Evolutionary conservation across 2,888 invertebrate genomes (phyloP), one percentile per base, ranked within the genome.

Genomic region (Sesia bembeciformis): DNA sequence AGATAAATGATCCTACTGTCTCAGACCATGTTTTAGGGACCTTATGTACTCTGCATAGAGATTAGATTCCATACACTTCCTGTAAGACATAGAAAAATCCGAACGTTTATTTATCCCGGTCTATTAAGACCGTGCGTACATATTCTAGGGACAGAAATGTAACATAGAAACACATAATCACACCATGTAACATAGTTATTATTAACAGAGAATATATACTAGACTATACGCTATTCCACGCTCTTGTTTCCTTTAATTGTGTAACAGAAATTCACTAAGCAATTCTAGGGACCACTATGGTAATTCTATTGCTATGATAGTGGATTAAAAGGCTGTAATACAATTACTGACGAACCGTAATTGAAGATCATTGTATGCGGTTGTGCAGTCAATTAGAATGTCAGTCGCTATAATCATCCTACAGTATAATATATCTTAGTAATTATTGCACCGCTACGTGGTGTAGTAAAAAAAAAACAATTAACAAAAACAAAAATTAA

Each of bases 281-380:
- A 46, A 41, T 46, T 46, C 8, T 46, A 5, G 3, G 7, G 46
- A 7, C 23, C 23, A 23, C 23, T 46, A 46, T 46, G 46, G 46
- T 46, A n/a, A 46, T 46, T 46, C 8, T 46, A 46, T 46, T 46
- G 46, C 46, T 8, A 46, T 46, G n/a, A 46, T 46, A 46, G 46
- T 46, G 46, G 46, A 46, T 46, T 46, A 7, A 46, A 4, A 8
- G 38, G 40, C 51, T 8, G 40, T 49, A 41, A 49, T 52, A 52
- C 53, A 57, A 53, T 54, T 51, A 55, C 53, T 49, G 43, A 49
- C 49, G 41, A 42, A 50, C 52, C 55, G 55, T 57, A 57, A 57
- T 23, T 53, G 57, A n/a, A 57, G 55, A 55, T 55, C 57, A 53
- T 57, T 57, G 53, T 55, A 55, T 40, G 43, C 57, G 53, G 53